Percentiles rank a stretch among this genome's conserved stretches.
These are phyloP conservation scores for Phenganax stokvisi DNA, from an alignment of 92 coral and sea anemone genomes.

Conservation along the genomic window DNA sequence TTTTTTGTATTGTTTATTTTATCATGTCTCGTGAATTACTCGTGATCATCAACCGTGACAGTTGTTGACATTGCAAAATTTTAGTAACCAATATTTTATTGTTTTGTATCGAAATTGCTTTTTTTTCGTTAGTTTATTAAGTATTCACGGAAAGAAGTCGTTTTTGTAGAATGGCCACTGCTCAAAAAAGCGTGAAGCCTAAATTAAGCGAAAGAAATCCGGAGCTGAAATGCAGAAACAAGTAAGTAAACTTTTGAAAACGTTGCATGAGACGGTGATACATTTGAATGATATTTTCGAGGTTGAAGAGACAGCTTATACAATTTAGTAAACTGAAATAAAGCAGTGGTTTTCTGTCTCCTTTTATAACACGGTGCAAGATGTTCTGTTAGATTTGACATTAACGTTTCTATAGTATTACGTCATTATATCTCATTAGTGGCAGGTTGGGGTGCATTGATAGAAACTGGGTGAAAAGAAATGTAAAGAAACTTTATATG, in stretches of 20 bases:
- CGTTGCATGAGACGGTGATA: too few species aligned
- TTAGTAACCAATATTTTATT: background rate
- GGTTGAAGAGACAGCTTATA: too few species aligned
- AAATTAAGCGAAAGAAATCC: conserved; percentile 37
- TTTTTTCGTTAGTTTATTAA: background rate
- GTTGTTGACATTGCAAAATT: background rate
- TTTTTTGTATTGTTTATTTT: background rate
- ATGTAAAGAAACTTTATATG: background rate
- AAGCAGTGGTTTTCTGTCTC: too few species aligned
- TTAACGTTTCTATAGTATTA: too few species aligned
- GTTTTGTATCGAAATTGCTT: background rate
- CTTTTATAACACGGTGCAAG: too few species aligned
- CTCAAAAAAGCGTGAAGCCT: conserved; percentile 11
- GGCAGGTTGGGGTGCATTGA: background rate
- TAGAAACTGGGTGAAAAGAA: background rate
- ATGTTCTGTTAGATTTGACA: too few species aligned
- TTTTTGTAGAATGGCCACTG: background rate
- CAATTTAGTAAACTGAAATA: too few species aligned
- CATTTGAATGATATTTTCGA: too few species aligned
- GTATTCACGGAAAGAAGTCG: background rate
- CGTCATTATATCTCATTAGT: too few species aligned
- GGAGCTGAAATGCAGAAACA: conserved; percentile 22
- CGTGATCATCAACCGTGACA: background rate
- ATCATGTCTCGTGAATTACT: background rate
- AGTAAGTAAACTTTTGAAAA: background rate